These are phyloP conservation scores for Noctua janthe DNA, from an alignment of 2,888 invertebrate genomes.

Conservation along the genomic window DNA sequence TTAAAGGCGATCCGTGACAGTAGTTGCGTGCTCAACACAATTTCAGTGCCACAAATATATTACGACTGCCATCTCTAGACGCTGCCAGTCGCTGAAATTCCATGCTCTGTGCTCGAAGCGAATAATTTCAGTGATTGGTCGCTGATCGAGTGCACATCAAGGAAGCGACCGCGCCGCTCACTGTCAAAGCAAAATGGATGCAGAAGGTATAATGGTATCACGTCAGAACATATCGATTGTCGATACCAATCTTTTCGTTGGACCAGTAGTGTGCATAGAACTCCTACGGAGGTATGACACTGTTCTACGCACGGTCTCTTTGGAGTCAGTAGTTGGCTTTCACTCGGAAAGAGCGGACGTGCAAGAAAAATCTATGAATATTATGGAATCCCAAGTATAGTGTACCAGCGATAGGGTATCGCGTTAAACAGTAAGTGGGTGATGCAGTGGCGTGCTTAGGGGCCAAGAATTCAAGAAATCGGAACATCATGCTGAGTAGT, in stretches of 20 bases:
- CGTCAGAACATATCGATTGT: neutral
- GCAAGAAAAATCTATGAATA: neutral
- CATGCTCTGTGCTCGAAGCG: slow-evolving; percentile 16
- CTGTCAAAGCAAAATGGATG: slow-evolving; percentile 48
- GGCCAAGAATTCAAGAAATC: no score
- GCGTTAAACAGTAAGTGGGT: no score
- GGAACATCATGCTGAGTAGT: no score
- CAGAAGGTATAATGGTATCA: slow-evolving; percentile 44
- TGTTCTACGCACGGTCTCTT: neutral
- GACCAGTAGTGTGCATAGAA: no score
- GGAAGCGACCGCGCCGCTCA: slow-evolving; percentile 73
- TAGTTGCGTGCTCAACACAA: neutral
- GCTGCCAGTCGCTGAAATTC: neutral
- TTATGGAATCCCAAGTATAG: no score
- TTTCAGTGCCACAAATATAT: neutral
- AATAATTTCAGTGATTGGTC: slow-evolving; percentile 68
- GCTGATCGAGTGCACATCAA: slow-evolving; percentile 72
- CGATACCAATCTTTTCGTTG: neutral
- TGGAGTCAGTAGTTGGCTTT: neutral
- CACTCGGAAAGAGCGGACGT: neutral
- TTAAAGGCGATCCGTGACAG: no score
- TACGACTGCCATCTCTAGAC: neutral
- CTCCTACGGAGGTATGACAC: neutral
- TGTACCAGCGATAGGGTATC: no score
- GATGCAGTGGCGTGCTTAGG: no score